Conservation (phyloP, 2,888 invertebrate genomes). For the Drosophila limbata region DNA sequence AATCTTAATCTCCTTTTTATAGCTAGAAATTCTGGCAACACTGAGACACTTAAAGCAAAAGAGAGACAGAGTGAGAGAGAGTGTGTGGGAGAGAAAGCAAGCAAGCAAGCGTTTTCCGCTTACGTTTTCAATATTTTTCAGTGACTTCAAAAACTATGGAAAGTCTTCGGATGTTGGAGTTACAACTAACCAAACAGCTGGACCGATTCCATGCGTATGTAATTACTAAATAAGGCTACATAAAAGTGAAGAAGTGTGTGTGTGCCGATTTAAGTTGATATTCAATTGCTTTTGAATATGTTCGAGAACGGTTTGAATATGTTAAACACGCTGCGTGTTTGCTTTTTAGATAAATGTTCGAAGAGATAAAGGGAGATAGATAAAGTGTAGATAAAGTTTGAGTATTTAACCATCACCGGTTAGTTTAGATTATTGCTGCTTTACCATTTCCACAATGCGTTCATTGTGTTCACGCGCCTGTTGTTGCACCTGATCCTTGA, state of each 20-base stretch:
- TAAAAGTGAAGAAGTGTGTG: slow-evolving; percentile 25
- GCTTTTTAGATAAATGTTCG: slow-evolving; percentile 59
- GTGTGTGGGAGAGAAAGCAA: slow-evolving; percentile 3
- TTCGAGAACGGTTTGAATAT: slow-evolving; percentile 82
- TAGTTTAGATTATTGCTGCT: slow-evolving; percentile 35
- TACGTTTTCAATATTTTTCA: slow-evolving; percentile 11
- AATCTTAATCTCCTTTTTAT: too few relatives aligned
- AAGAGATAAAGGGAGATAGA: slow-evolving; percentile 28
- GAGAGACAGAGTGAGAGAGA: background rate
- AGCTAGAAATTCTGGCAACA: background rate
- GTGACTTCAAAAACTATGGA: slow-evolving; percentile 2
- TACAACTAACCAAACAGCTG: slow-evolving; percentile 8
- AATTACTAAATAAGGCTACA: slow-evolving; percentile 3
- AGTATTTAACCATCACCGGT: slow-evolving; percentile 13
- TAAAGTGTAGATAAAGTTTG: slow-evolving; percentile 18
- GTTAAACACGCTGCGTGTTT: slow-evolving; percentile 81
- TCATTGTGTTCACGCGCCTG: slow-evolving; percentile 84
- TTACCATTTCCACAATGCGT: slow-evolving; percentile 85
- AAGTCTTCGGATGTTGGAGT: slow-evolving; percentile 3
- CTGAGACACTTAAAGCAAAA: slow-evolving; percentile 1
- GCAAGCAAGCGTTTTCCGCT: slow-evolving; percentile 19
- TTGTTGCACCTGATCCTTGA: slow-evolving; percentile 80
- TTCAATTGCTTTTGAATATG: slow-evolving; percentile 79
- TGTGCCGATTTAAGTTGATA: slow-evolving; percentile 29
- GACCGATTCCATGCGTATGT: slow-evolving; percentile 17